Evolutionary conservation across 1,140 invertebrate species (phyloP).

Genomic region (Drosophila yakuba): DNA sequence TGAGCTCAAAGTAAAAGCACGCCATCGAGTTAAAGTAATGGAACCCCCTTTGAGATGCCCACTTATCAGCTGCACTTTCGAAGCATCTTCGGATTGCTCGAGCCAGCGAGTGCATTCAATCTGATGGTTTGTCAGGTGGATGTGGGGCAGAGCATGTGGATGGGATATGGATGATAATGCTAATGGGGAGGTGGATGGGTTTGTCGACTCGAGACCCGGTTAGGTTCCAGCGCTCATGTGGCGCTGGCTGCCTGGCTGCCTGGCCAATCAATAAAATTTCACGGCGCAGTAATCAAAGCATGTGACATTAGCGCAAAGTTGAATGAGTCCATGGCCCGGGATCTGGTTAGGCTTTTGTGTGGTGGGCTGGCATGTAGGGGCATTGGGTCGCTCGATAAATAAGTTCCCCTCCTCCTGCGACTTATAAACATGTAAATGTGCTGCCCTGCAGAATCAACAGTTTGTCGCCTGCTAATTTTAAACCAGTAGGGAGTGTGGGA

Average conservation of each 20-base stretch:
- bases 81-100: slow-evolving; percentile 30
- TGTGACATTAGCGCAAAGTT: slow-evolving; percentile 83
- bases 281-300: slow-evolving; percentile 83
- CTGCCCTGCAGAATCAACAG: slow-evolving; percentile 69
- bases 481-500: slow-evolving; percentile 13
- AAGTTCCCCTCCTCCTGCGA: background rate
- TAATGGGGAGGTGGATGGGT: slow-evolving; percentile 16
- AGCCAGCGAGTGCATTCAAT: slow-evolving; percentile 42
- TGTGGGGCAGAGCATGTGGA: slow-evolving; percentile 5
- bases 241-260: slow-evolving; percentile 52
- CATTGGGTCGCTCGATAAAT: slow-evolving; percentile 54
- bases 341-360: slow-evolving; percentile 58
- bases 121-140: slow-evolving; percentile 26
- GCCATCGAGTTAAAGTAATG: background rate
- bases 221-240: slow-evolving; percentile 58
- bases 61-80: slow-evolving; percentile 29
- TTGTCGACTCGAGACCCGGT: slow-evolving; percentile 30
- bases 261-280: slow-evolving; percentile 84
- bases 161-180: slow-evolving; percentile 18
- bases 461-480: slow-evolving; percentile 79
- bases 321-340: slow-evolving; percentile 66
- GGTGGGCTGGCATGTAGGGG: slow-evolving; percentile 62
- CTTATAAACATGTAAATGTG: background rate
- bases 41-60: slow-evolving; percentile 9
- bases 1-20: background rate